Conservation (phyloP, 2,888 invertebrate species). For the Notocelia uddmanniana region DNA sequence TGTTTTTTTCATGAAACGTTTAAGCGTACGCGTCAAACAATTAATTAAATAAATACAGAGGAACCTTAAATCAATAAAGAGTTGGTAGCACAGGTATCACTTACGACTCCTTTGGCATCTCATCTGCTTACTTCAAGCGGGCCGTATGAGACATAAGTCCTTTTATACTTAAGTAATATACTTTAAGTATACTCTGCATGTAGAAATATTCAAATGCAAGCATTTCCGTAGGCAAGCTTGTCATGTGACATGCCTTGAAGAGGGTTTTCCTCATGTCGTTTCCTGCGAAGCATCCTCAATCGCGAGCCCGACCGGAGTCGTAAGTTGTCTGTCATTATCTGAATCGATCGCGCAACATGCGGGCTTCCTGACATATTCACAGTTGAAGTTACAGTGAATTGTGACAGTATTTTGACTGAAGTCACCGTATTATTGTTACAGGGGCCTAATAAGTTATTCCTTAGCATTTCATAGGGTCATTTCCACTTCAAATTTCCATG, state of each 20-base stretch:
- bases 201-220: not conserved
- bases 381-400: not conserved
- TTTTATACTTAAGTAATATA: too few species aligned
- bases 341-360: slow-evolving; percentile 25
- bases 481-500: not conserved
- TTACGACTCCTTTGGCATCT: too few species aligned
- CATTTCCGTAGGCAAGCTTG: not conserved
- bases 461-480: too few species aligned
- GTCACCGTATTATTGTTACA: not conserved
- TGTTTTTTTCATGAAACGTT: too few species aligned
- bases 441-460: not conserved
- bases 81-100: too few species aligned
- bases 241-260: slow-evolving; percentile 5
- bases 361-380: slow-evolving; percentile 16
- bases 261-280: slow-evolving; percentile 25
- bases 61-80: too few species aligned
- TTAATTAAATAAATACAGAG: too few species aligned
- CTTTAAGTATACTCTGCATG: too few species aligned
- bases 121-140: too few species aligned
- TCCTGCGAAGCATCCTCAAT: slow-evolving; percentile 21
- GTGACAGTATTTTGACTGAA: slow-evolving; percentile 15
- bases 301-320: not conserved
- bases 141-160: too few species aligned
- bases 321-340: slow-evolving; percentile 11
- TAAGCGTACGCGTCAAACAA: too few species aligned